Evolutionary conservation across 2,888 invertebrate genomes (phyloP), one percentile per base, ranked within the genome.

Genomic region (Temnothorax rugatulus): DNA sequence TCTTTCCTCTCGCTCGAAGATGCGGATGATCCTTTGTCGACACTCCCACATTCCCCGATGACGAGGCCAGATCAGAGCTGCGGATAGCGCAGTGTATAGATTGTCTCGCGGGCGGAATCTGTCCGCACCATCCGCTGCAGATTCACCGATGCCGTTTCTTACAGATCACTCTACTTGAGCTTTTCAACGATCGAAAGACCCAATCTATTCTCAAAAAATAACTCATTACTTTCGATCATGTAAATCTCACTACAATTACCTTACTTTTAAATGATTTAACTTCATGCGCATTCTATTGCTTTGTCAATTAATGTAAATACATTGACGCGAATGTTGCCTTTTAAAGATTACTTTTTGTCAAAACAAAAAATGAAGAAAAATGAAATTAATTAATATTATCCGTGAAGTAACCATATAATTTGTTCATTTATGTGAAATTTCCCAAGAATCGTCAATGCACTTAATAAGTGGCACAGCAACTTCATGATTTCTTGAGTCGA

Each of bases 41-140:
- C 94, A 94, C 94, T 93, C 94, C 94, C 94, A 94, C 94, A 94
- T 94, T 94, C 94, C 90, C 92, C 92, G 90, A 94, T 94, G 94
- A 94, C 94, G 93, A 93, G 92, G 93, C 93, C 87, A 92, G 93
- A 94, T 94, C 91, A 87, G 84, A 82, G 83, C 84, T 68, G 83
- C 79, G 89, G 93, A 93, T 92, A 92, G 88, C 87, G 77, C 84
- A 47, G 85, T 85, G 87, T 90, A 84, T 84, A 85, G 88, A 76
- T 79, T 82, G 64, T 61, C 84, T 68, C 73, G 75, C 71, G 77
- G 54, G 74, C 44, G 71, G 82, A 79, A 89, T 87, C 86, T 86
- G 77, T 85, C 82, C 84, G 85, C 77, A 86, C 89, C 89, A 82
- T 61, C 50, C 61, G 74, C 52, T 74, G 50, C 77, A 73, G 77